These are phyloP conservation scores for Zaprionus lachaisei DNA, from an alignment of 1,140 invertebrate genomes.

Conservation along the genomic window DNA sequence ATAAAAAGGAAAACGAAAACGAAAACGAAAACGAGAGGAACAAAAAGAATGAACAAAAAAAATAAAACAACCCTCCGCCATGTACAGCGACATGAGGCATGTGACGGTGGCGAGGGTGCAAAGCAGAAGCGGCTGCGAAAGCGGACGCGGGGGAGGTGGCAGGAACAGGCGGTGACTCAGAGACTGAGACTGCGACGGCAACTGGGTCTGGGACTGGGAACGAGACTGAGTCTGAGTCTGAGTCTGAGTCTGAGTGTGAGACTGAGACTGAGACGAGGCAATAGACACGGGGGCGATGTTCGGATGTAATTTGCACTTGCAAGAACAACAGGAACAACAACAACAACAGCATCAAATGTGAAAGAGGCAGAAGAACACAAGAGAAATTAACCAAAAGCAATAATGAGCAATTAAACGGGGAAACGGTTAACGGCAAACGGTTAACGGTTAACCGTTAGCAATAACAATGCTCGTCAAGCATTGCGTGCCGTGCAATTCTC, in stretches of 20 bases:
- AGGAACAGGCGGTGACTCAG: slow-evolving; percentile 62
- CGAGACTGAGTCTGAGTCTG: slow-evolving; percentile 25
- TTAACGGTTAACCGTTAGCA: slow-evolving; percentile 5
- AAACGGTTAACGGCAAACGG: slow-evolving; percentile 33
- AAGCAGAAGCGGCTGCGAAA: neutral
- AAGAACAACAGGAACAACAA: slow-evolving; percentile 6
- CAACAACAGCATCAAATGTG: neutral
- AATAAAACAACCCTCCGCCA: slow-evolving; percentile 66
- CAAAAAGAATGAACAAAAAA: slow-evolving; percentile 49
- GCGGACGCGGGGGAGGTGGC: neutral
- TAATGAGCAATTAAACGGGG: slow-evolving; percentile 16
- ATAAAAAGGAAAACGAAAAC: slow-evolving; percentile 43
- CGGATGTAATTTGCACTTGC: slow-evolving; percentile 41
- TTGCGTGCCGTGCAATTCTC: neutral
- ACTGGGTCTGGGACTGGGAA: neutral
- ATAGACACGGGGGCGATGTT: slow-evolving; percentile 10
- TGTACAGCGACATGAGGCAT: slow-evolving; percentile 15
- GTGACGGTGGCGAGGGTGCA: neutral
- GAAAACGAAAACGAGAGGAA: slow-evolving; percentile 31
- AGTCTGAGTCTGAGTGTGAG: slow-evolving; percentile 32
- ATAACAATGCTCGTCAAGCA: too few relatives aligned
- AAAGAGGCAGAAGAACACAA: slow-evolving; percentile 4
- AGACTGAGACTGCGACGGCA: slow-evolving; percentile 45
- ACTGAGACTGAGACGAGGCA: slow-evolving; percentile 3
- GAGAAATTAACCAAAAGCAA: slow-evolving; percentile 27